Evolutionary conservation across 2,888 invertebrate species (phyloP), one percentile per base, ranked within the genome.

Genomic region (Clivina fossor): DNA sequence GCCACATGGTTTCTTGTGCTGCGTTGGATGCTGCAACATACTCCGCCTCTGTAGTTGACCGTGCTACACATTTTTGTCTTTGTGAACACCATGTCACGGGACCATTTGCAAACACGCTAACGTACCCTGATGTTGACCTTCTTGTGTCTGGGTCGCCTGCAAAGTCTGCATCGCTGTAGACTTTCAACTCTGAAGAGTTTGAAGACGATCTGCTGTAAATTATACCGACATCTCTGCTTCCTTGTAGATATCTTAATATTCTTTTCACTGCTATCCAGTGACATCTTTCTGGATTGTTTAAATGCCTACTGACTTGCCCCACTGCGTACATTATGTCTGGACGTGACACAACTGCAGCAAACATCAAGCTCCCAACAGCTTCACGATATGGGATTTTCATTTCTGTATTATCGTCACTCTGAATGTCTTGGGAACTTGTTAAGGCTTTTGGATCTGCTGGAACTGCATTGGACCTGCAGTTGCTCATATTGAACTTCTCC

Each of bases 41-140:
- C 8, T 32, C 8, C 4, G 8, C 32, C 32, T 32, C 32, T 8
- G 62, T 64, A 0, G 64, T 64, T 1, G 64, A 65, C 9, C 64
- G 26, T 0, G 63, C 63, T n/a, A 66, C 65, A 41, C 58, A 56
- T 28, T 26, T 33, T 55, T 62, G 62, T 58, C 61, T 61, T 58
- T 64, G 62, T 51, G 63, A 62, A 37, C 58, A 58, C 68, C 68
- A 67, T 22, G 60, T 59, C 28, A 65, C 59, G 33, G 61, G 47
- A 37, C 60, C 63, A 38, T 61, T 58, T 55, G 60, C 56, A 13
- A 59, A 47, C 4, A 38, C 56, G 40, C 62, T 62, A 5, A 60
- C 53, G 46, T 53, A 63, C 1, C 62, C 65, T 4, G 63, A 58
- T 3, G 35, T 53, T 1, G 53, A 53, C 3, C 43, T 28, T 4